Evolutionary conservation across 1,140 invertebrate genomes (phyloP).

Genomic region (Druon quercuslanigerum): DNA sequence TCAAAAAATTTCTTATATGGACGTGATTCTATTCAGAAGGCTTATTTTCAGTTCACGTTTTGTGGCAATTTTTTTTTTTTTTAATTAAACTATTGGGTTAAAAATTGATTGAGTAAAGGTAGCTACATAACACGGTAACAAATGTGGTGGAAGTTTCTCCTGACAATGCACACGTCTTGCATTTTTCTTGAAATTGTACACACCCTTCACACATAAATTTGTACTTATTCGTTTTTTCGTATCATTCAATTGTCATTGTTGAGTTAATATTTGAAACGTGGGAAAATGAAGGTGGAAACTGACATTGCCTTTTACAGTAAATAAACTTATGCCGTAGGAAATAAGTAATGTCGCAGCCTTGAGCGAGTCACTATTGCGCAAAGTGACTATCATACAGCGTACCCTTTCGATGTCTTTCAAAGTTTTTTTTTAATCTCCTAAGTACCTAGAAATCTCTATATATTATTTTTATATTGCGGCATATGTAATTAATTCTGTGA

Average conservation of each 20-base stretch:
- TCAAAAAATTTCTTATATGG: too few relatives aligned
- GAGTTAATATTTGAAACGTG: neutral
- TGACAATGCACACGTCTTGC: too few relatives aligned
- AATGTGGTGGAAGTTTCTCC: too few relatives aligned
- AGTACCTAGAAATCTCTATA: neutral
- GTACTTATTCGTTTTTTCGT: too few relatives aligned
- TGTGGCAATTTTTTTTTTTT: too few relatives aligned
- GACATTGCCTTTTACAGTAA: slow-evolving; percentile 6
- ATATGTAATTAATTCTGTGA: neutral
- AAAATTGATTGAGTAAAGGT: too few relatives aligned
- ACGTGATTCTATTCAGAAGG: too few relatives aligned
- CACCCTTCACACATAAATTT: too few relatives aligned
- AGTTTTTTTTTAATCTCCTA: neutral
- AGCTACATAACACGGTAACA: too few relatives aligned
- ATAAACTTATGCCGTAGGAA: slow-evolving; percentile 1
- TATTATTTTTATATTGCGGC: neutral
- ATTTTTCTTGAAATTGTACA: too few relatives aligned
- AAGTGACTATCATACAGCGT: neutral
- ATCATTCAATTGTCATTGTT: neutral
- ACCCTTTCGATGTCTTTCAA: neutral
- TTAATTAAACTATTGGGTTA: too few relatives aligned
- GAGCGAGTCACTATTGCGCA: neutral
- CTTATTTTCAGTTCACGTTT: too few relatives aligned
- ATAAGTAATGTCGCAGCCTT: slow-evolving; percentile 5
- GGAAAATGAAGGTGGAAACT: slow-evolving; percentile 10